Percentiles rank a stretch among this genome's conserved stretches.
These are phyloP conservation scores for Stegostoma tigrinum DNA, from an alignment of 2,113 vertebrate genomes.

Conservation along the genomic window DNA sequence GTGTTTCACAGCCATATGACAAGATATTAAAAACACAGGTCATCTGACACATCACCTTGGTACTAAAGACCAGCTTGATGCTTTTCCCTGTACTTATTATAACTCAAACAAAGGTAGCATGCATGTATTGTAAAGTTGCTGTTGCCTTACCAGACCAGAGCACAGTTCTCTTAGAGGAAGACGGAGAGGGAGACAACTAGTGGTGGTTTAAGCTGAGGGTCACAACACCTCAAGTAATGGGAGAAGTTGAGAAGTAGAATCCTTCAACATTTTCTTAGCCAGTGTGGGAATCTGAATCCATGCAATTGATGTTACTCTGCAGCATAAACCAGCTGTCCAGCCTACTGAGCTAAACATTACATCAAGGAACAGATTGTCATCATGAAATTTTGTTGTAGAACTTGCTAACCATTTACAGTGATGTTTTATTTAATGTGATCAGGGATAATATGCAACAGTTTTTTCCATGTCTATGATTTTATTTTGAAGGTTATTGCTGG, in stretches of 20 bases:
- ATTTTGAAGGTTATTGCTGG: neutral
- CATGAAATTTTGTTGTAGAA: neutral
- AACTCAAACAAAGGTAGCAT: neutral
- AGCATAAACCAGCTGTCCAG: too few species aligned
- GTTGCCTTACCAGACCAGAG: too few species aligned
- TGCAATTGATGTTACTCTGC: too few species aligned
- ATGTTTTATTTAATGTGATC: neutral
- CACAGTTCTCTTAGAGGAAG: too few species aligned
- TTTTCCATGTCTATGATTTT: neutral
- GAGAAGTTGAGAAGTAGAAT: too few species aligned
- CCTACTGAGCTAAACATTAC: too few species aligned
- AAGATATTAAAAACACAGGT: neutral
- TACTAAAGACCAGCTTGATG: neutral
- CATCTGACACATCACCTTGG: neutral
- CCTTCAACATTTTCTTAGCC: too few species aligned
- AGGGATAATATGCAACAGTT: neutral
- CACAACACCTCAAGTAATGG: too few species aligned
- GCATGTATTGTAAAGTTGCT: too few species aligned
- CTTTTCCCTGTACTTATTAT: neutral
- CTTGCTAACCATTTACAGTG: neutral
- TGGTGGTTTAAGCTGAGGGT: too few species aligned
- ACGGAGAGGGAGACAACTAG: too few species aligned
- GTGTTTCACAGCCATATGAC: neutral
- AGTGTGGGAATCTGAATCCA: too few species aligned
- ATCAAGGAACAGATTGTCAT: neutral